These are phyloP conservation scores for Sarcoramphus papa DNA, from an alignment of 2,797 vertebrate genomes.

Conservation along the genomic window DNA sequence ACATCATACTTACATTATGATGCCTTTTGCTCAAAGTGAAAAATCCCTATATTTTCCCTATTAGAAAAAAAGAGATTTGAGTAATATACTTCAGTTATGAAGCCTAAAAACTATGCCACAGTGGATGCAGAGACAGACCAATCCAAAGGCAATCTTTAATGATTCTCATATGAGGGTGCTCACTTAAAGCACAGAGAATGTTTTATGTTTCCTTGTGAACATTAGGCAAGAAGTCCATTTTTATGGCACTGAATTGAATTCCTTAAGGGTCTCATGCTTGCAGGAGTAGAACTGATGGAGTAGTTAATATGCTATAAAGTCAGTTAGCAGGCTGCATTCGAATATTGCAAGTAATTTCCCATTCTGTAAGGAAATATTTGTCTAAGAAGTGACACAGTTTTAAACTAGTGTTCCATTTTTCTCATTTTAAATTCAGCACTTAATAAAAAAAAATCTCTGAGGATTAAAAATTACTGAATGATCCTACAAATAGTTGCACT, in stretches of 20 bases:
- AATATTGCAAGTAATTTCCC: not conserved
- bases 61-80: not conserved
- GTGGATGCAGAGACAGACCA: not conserved
- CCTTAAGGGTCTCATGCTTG: not conserved
- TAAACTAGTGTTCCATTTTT: not conserved
- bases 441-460: not conserved
- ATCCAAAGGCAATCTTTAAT: not conserved
- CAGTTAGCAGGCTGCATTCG: not conserved
- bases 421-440: not conserved
- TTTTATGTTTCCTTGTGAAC: not conserved
- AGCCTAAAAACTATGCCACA: not conserved
- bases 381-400: not conserved
- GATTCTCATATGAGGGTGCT: not conserved
- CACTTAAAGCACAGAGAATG: not conserved
- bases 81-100: not conserved
- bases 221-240: not conserved
- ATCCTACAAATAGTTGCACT: not conserved
- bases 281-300: not conserved
- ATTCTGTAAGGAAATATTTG: slow-evolving; percentile 6
- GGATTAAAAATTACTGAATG: not conserved
- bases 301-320: not conserved
- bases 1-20: not conserved
- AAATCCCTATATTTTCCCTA: not conserved
- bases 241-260: not conserved
- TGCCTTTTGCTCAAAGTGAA: not conserved